Base-by-base conservation (phyloP, 2,113 vertebrate genomes). In the Zonotrichia leucophrys region DNA sequence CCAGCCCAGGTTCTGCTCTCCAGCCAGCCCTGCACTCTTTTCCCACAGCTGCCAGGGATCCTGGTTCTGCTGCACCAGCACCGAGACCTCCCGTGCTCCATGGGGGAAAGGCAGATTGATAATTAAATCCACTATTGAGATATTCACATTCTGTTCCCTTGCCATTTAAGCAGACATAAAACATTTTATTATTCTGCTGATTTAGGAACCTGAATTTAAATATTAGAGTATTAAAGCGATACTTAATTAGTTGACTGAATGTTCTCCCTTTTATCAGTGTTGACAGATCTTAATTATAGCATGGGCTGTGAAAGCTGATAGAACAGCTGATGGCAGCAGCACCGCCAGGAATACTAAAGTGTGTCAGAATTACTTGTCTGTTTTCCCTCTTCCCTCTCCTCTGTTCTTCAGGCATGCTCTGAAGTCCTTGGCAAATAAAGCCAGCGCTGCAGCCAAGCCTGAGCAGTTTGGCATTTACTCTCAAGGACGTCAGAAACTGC, bases 211-310 rank as follows among this genome's bases (percentile, higher is more conserved):
- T 91, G 91, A 96, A 97, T 97, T 96, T 98, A 97, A 98, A 97
- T 97, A 96, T 97, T 97, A 96, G 97, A 97, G 97, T 97, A 96
- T 97, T 97, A 97, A 97, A 97, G 96, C 33, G 39, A 96, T 95
- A 96, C 96, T 96, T 98, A 97, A 98, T 97, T 97, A 97, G 98
- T 97, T 96, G 91, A 97, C 96, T 96, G 97, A 97, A 96, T 94
- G 95, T 96, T 97, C 96, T 97, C 87, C 94, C 95, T 97, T 97
- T 97, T 97, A 97, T 97, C 96, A 96, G 95, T 96, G 95, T 97
- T 97, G 97, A 97, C 97, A 97, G 96, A 97, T 97, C 95, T 96
- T 97, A 97, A 97, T 97, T 97, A 97, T 96, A 96, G 96, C 92
- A 91, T 33, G 83, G 91, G 90, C 92, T 96, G 94, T 92, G 94